phyloP scores from a whole-genome alignment of 2,113 vertebrate genomes.

The Panthera leo region DNA sequence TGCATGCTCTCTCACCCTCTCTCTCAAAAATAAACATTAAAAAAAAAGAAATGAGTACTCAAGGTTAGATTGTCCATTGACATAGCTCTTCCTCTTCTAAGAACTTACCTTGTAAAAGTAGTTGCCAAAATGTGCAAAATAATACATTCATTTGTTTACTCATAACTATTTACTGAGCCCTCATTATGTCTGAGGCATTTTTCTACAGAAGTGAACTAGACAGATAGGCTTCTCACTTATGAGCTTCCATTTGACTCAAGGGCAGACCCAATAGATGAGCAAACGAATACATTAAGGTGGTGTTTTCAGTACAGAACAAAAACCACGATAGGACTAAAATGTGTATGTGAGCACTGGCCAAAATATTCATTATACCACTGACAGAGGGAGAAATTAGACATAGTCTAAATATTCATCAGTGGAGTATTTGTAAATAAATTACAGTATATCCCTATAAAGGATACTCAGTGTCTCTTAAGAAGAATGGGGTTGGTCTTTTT shows the following conservation, averaged over 20 bases:
- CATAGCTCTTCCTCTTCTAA: neutral
- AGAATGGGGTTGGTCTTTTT: neutral
- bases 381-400: neutral
- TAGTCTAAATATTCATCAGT: neutral
- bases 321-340: neutral
- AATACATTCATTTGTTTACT: neutral
- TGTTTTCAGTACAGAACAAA: neutral
- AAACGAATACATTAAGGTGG: neutral
- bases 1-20: too few species aligned
- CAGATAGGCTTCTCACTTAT: neutral
- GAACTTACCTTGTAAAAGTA: neutral
- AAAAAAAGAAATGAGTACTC: neutral
- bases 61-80: neutral
- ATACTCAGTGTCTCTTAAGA: neutral
- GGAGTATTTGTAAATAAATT: neutral
- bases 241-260: neutral
- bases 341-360: too few species aligned
- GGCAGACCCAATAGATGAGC: neutral
- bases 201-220: neutral
- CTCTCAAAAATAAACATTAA: too few species aligned
- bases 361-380: neutral
- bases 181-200: neutral
- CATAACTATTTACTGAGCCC: neutral
- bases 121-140: neutral
- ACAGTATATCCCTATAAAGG: neutral